Percentiles rank a stretch among this genome's conserved stretches.
Conservation (phyloP, 1,140 invertebrate genomes). For the Listronotus oregonensis region DNA sequence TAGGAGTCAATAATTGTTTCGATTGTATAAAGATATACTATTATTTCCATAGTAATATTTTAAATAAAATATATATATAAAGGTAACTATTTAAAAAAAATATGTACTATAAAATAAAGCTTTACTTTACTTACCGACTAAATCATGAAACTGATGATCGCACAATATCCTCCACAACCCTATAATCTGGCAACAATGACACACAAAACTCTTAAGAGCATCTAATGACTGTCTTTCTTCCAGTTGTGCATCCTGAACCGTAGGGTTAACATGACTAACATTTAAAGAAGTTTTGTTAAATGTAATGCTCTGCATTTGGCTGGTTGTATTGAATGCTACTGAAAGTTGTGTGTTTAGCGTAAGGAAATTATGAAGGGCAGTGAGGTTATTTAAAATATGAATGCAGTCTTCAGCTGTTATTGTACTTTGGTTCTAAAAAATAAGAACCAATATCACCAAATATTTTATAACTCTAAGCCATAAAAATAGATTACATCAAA, state of each 20-base stretch:
- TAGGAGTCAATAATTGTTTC: no score
- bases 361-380: slow-evolving; percentile 67
- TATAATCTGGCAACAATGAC: slow-evolving; percentile 85
- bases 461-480: no score
- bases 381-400: slow-evolving; percentile 65
- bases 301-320: slow-evolving; percentile 2
- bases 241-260: slow-evolving; percentile 52
- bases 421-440: slow-evolving; percentile 55
- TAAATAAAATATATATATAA: no score
- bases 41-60: no score
- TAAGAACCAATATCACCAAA: not conserved
- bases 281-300: slow-evolving; percentile 37
- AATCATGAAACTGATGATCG: slow-evolving; percentile 86
- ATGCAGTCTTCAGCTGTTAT: slow-evolving; percentile 63
- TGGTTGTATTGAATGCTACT: slow-evolving; percentile 10
- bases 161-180: slow-evolving; percentile 92
- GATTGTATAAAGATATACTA: no score
- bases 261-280: slow-evolving; percentile 39
- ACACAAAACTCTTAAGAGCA: slow-evolving; percentile 76
- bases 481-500: no score
- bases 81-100: no score
- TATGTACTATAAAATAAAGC: no score
- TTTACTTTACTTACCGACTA: slow-evolving; percentile 27
- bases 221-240: slow-evolving; percentile 76
- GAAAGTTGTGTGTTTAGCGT: slow-evolving; percentile 65